A percentile compares a stretch with the other conserved stretches of the same genome.
These are phyloP conservation scores for Corapipo altera DNA, from an alignment of 2,113 vertebrate species.

Conservation along the genomic window DNA sequence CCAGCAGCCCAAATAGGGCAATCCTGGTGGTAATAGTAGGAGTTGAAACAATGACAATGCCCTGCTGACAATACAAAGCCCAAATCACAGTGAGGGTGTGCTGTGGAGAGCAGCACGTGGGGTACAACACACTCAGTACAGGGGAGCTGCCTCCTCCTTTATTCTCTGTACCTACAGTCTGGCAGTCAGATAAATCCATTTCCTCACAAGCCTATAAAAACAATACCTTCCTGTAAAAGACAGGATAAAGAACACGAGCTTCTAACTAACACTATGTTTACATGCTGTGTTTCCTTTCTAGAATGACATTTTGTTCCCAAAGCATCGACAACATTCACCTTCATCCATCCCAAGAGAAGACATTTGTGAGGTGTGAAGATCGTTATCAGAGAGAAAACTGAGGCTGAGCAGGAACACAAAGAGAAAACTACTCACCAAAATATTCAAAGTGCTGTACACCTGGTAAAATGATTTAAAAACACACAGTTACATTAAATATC, in stretches of 20 bases:
- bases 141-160: neutral
- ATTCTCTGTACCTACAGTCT: neutral
- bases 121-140: neutral
- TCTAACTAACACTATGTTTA: neutral
- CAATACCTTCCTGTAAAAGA: neutral
- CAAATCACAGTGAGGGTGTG: neutral
- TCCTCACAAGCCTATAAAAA: neutral
- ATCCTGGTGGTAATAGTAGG: neutral
- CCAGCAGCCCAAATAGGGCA: neutral
- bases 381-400: constrained; percentile 11
- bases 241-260: neutral
- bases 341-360: constrained; percentile 79
- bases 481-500: neutral
- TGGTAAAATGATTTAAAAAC: neutral
- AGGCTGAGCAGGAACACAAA: constrained; percentile 15
- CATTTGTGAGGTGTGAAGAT: constrained; percentile 83
- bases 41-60: neutral
- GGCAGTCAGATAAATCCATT: neutral
- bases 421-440: neutral
- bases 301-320: constrained; percentile 84
- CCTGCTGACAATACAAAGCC: neutral
- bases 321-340: constrained; percentile 73
- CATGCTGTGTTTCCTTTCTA: constrained; percentile 60
- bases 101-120: neutral
- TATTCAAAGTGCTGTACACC: neutral